Evolutionary conservation across 2,113 vertebrate genomes (phyloP).

Genomic region (Ammodytes dubius): DNA sequence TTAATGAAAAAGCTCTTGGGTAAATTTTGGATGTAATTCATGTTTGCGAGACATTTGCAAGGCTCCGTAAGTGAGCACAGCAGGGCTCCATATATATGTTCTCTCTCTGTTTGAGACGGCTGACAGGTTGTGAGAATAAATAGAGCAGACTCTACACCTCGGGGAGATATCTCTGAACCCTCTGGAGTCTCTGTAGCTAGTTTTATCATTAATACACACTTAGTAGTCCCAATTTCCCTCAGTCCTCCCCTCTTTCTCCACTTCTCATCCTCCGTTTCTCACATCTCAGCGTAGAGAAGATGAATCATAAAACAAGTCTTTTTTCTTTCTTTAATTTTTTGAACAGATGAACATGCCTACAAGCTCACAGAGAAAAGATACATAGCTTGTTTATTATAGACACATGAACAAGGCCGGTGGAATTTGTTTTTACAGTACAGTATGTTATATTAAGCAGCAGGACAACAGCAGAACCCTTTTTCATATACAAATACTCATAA

Average conservation of each 20-base stretch:
- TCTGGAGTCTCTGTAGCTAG: slow-evolving; percentile 59
- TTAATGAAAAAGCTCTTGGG: slow-evolving; percentile 57
- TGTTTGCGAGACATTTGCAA: slow-evolving; percentile 56
- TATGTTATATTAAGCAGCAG: too few relatives aligned
- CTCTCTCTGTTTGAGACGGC: slow-evolving; percentile 62
- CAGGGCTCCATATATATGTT: slow-evolving; percentile 63
- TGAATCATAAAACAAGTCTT: slow-evolving; percentile 59
- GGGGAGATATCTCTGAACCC: slow-evolving; percentile 65
- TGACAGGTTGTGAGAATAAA: slow-evolving; percentile 72
- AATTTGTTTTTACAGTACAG: too few relatives aligned
- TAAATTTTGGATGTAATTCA: slow-evolving; percentile 57
- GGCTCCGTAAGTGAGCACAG: slow-evolving; percentile 64
- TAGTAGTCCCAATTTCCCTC: slow-evolving; percentile 60
- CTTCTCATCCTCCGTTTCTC: slow-evolving; percentile 30
- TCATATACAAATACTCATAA: too few relatives aligned
- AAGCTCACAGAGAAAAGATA: slow-evolving; percentile 23
- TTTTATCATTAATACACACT: slow-evolving; percentile 80
- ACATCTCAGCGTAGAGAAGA: slow-evolving; percentile 21
- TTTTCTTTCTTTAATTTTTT: not conserved
- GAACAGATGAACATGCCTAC: slow-evolving; percentile 17
- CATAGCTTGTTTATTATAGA: not conserved
- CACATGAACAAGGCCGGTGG: too few relatives aligned
- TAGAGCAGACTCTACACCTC: slow-evolving; percentile 65
- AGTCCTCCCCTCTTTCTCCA: slow-evolving; percentile 12
- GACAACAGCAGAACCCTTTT: too few relatives aligned